A percentile compares a stretch with the other conserved stretches of the same genome.
These are phyloP conservation scores for Plebejus argus DNA, from an alignment of 2,888 invertebrate species.

Conservation along the genomic window DNA sequence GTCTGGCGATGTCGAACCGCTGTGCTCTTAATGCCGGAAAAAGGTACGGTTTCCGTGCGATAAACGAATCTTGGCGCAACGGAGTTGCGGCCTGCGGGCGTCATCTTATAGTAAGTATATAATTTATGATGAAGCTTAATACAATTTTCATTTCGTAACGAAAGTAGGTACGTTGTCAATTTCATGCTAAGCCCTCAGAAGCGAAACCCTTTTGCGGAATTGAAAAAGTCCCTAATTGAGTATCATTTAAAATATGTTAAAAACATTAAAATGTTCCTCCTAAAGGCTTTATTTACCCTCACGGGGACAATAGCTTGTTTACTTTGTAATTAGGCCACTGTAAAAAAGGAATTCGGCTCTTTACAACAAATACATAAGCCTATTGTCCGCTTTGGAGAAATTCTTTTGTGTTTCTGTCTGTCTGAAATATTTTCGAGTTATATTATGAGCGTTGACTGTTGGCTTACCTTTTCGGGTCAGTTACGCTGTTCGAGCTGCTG, in stretches of 20 bases:
- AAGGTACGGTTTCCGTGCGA: too few species aligned
- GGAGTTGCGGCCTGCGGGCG: too few species aligned
- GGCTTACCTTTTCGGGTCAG: conserved; percentile 4
- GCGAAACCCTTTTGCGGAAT: not conserved
- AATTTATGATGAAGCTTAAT: not conserved
- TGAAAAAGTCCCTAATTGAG: not conserved
- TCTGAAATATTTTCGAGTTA: conserved; percentile 2
- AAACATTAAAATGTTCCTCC: conserved; percentile 6
- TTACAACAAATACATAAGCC: conserved; percentile 21
- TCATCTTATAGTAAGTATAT: too few species aligned
- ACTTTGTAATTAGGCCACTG: conserved; percentile 23
- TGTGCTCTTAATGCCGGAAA: too few species aligned
- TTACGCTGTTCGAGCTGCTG: not conserved
- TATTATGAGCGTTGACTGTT: not conserved
- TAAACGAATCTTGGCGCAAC: too few species aligned
- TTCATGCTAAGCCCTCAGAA: not conserved
- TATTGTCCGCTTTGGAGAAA: conserved; percentile 10
- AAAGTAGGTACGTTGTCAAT: not conserved
- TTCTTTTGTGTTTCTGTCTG: conserved; percentile 10
- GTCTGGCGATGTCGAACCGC: too few species aligned
- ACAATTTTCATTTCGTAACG: not conserved
- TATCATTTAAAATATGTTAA: conserved; percentile 18
- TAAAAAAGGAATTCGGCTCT: conserved; percentile 29
- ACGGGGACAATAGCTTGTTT: conserved; percentile 29
- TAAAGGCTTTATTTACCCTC: not conserved